Evolutionary conservation across 2,888 invertebrate genomes (phyloP), one percentile per base, ranked within the genome.

Genomic region (Carcina quercana): DNA sequence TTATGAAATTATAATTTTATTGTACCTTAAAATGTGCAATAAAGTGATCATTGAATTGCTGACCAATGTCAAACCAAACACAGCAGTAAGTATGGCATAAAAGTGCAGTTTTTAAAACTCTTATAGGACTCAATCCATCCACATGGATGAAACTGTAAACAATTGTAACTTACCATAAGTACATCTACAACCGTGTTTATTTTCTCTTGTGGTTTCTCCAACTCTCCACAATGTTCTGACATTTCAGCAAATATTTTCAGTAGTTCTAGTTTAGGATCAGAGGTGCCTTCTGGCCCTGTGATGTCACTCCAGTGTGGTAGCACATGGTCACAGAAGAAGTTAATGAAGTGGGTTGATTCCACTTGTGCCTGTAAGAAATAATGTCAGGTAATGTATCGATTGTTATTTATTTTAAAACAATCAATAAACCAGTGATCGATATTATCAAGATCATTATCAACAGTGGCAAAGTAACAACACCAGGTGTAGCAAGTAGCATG

Each of bases 181-280:
- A 91, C 87, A 47, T 91, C 89, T 71, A 92, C 94, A 19, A 96
- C 87, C 37, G 89, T 87, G 47, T 91, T 89, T 37, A 96, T 88
- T 68, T 92, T 90, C 34, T 88, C 86, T 40, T 90, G 88, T 15
- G 91, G 86, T 51, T 93, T 90, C 28, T 94, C 93, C 32, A 95
- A 65, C 24, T 89, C 87, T 22, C 94, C 94, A 61, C 91, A 90
- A 71, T 90, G 88, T 38, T 90, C 87, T 27, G 91, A 88, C 49
- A 96, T 87, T 70, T 97, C 96, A 14, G 97, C 95, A 60, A 97
- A 89, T 41, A 94, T 87, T 71, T 95, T 94, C 13, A 97, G 78
- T 30, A 97, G 73, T 52, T 95, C 93, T 38, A 96, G 73, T 57
- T 94, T 87, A 32, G 91, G 86, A 45, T 88, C 86, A 28, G 87